A percentile compares a stretch with the other conserved stretches of the same genome.
Evolutionary conservation across 2,113 vertebrate species (phyloP).

Genomic region (Hippocampus barbouri): DNA sequence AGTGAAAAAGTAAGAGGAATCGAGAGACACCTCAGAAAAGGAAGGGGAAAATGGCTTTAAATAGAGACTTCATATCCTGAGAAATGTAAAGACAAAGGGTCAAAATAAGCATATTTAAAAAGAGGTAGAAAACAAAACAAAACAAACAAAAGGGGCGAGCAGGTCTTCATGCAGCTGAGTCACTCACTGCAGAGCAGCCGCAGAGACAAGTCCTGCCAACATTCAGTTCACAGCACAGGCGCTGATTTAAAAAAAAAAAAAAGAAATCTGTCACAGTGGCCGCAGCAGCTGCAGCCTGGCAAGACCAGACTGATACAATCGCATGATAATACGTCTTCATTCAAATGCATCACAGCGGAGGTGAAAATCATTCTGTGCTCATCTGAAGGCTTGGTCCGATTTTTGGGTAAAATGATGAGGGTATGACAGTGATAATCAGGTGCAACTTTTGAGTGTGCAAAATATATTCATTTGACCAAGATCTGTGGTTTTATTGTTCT

Average conservation of each 20-base stretch:
- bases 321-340: constrained; percentile 33
- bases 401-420: not conserved
- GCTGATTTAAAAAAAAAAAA: constrained; percentile 45
- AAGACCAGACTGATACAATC: constrained; percentile 26
- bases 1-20: not conserved
- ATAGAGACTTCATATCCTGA: not conserved
- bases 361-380: not conserved
- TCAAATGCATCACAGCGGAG: constrained; percentile 18
- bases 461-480: not conserved
- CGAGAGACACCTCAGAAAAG: not conserved
- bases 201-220: constrained; percentile 36
- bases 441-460: not conserved
- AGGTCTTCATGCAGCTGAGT: constrained; percentile 46
- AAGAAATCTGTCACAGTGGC: constrained; percentile 51
- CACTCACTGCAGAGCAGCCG: constrained; percentile 48
- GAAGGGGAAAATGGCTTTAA: not conserved
- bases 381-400: not conserved
- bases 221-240: constrained; percentile 39
- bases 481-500: no score
- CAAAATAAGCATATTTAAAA: not conserved
- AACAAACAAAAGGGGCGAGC: not conserved
- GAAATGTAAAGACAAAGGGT: not conserved
- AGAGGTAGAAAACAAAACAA: not conserved
- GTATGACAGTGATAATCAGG: not conserved
- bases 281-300: constrained; percentile 31